A percentile compares a stretch with the other conserved stretches of the same genome.
Evolutionary conservation across 1,140 invertebrate species (phyloP).

Genomic region (Drosophila burlai): DNA sequence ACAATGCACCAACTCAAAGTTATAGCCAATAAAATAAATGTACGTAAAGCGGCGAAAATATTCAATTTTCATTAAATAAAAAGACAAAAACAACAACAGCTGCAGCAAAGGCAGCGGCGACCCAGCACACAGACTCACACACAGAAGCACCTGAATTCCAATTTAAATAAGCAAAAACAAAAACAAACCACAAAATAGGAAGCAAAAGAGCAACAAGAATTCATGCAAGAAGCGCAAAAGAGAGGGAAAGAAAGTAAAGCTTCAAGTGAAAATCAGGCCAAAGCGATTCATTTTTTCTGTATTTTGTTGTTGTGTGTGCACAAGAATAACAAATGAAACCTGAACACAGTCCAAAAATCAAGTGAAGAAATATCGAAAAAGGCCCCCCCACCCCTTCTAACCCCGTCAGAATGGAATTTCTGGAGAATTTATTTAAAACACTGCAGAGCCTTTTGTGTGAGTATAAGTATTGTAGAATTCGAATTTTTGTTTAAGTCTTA

Average conservation of each 20-base stretch:
- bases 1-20: slow-evolving; percentile 14
- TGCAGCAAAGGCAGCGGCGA: background rate
- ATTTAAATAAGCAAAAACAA: slow-evolving; percentile 21
- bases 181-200: slow-evolving; percentile 5
- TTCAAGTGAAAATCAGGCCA: slow-evolving; percentile 50
- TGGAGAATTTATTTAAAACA: slow-evolving; percentile 65
- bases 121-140: slow-evolving; percentile 5
- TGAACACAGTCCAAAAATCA: slow-evolving; percentile 7
- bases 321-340: slow-evolving; percentile 41
- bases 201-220: slow-evolving; percentile 20
- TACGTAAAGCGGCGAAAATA: slow-evolving; percentile 7
- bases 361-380: slow-evolving; percentile 14
- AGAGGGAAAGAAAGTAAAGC: slow-evolving; percentile 44
- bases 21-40: slow-evolving; percentile 13
- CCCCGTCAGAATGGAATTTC: slow-evolving; percentile 67
- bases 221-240: slow-evolving; percentile 19
- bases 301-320: slow-evolving; percentile 24
- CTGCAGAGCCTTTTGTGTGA: slow-evolving; percentile 73
- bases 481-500: background rate
- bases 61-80: slow-evolving; percentile 7
- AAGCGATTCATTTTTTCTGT: slow-evolving; percentile 26
- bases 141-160: slow-evolving; percentile 13
- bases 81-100: slow-evolving; percentile 2
- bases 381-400: background rate
- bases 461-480: slow-evolving; percentile 22